Conservation (phyloP, 1,140 invertebrate genomes). For the Olivierus martensii region DNA sequence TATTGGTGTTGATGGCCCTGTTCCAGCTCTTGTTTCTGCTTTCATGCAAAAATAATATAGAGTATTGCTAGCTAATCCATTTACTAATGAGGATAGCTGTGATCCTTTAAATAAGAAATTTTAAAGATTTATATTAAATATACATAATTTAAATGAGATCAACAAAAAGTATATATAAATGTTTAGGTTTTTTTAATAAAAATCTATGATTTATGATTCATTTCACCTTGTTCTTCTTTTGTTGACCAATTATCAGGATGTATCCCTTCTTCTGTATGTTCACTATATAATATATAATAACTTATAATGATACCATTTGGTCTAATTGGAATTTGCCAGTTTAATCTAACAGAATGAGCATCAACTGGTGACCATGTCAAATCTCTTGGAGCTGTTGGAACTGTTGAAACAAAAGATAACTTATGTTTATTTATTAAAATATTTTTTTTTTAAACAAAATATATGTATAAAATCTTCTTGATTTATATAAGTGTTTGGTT, state of each 20-base stretch:
- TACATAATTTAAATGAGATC: too few relatives aligned
- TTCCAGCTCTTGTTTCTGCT: conserved; percentile 38
- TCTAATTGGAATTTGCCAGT: conserved; percentile 36
- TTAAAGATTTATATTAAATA: too few relatives aligned
- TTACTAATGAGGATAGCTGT: conserved; percentile 8
- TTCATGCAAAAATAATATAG: conserved; percentile 39
- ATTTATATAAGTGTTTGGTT: too few relatives aligned
- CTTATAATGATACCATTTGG: conserved; percentile 35
- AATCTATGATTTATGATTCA: not conserved
- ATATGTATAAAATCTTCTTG: not conserved
- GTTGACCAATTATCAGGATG: conserved; percentile 27
- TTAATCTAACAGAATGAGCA: conserved; percentile 32
- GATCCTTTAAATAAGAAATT: conserved; percentile 23
- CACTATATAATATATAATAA: conserved; percentile 31
- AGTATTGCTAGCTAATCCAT: conserved; percentile 31
- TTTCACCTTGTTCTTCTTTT: conserved; percentile 25
- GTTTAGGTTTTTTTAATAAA: too few relatives aligned
- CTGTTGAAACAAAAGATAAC: conserved; percentile 24
- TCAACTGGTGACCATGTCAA: conserved; percentile 37
- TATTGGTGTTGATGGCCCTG: conserved; percentile 27
- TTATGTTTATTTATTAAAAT: conserved; percentile 2
- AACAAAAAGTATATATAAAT: too few relatives aligned
- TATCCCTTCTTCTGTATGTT: conserved; percentile 28
- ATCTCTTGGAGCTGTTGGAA: conserved; percentile 36
- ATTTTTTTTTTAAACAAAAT: not conserved